phyloP scores from a whole-genome alignment of 37 sponge, comb jelly and placozoan genomes.

The Haliclona indistincta region DNA sequence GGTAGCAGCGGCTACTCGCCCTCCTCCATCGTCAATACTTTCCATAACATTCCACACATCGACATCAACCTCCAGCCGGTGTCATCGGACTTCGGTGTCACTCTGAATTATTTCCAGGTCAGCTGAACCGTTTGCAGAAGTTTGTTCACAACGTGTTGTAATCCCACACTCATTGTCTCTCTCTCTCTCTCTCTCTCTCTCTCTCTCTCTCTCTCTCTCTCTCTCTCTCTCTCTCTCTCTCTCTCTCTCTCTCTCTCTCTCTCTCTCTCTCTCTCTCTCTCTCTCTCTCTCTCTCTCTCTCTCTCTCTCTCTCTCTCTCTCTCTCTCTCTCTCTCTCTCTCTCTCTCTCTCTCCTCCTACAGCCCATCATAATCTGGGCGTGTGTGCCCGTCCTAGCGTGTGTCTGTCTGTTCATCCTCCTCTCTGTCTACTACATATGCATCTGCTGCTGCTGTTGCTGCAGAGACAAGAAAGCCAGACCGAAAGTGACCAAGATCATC shows the following conservation, averaged over 20 bases:
- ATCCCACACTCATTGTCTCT: too few relatives aligned
- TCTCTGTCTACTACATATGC: constrained; percentile 63
- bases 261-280: constrained; percentile 16
- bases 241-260: constrained; percentile 13
- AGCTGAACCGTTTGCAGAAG: neutral
- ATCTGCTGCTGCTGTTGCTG: constrained; percentile 63
- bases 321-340: constrained; percentile 19
- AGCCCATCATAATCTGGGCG: constrained; percentile 75
- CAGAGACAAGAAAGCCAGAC: constrained; percentile 7
- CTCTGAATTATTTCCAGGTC: constrained; percentile 25
- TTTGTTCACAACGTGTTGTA: constrained; percentile 11
- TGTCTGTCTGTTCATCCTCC: constrained; percentile 49
- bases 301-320: constrained; percentile 10
- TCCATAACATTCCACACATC: constrained; percentile 58
- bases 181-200: constrained; percentile 11
- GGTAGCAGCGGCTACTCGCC: constrained; percentile 39
- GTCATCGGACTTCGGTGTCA: constrained; percentile 8
- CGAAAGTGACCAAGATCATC: constrained; percentile 3
- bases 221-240: constrained; percentile 16
- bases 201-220: constrained; percentile 19
- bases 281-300: constrained; percentile 13
- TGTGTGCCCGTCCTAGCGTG: constrained; percentile 60
- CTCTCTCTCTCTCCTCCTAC: neutral
- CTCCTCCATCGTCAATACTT: constrained; percentile 30
- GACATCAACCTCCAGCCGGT: constrained; percentile 41